Conservation (phyloP, 1,140 invertebrate genomes). For the Aphelenchoides avenae region DNA sequence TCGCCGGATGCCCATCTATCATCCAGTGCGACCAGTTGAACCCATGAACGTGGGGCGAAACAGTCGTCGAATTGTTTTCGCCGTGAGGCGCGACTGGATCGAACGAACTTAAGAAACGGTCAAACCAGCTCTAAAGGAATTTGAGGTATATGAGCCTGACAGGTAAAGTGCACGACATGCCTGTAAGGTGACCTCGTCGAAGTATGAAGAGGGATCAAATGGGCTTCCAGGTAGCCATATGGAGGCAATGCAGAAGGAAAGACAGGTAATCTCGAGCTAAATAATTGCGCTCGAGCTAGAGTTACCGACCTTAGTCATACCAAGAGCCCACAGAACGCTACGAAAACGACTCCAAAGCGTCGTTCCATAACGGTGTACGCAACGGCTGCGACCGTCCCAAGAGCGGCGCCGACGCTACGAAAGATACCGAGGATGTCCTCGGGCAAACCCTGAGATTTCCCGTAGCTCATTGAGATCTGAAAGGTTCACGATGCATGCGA, state of each 20-base stretch:
- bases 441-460: constrained; percentile 11
- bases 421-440: constrained; percentile 18
- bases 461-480: constrained; percentile 18
- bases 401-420: neutral
- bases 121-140: constrained; percentile 4
- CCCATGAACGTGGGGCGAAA: neutral
- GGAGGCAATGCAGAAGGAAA: constrained; percentile 6
- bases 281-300: neutral
- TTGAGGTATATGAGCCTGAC: neutral
- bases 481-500: neutral
- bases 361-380: constrained; percentile 7
- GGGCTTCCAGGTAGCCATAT: constrained; percentile 12
- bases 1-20: neutral
- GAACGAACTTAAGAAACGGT: neutral
- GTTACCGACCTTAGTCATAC: neutral
- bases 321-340: neutral
- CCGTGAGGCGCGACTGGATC: neutral
- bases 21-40: constrained; percentile 2
- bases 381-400: constrained; percentile 15
- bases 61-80: neutral
- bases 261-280: constrained; percentile 5
- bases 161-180: neutral
- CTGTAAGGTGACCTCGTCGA: neutral
- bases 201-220: constrained; percentile 5
- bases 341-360: constrained; percentile 1